Conservation (phyloP, 1,140 invertebrate species). For the Physella acuta region DNA sequence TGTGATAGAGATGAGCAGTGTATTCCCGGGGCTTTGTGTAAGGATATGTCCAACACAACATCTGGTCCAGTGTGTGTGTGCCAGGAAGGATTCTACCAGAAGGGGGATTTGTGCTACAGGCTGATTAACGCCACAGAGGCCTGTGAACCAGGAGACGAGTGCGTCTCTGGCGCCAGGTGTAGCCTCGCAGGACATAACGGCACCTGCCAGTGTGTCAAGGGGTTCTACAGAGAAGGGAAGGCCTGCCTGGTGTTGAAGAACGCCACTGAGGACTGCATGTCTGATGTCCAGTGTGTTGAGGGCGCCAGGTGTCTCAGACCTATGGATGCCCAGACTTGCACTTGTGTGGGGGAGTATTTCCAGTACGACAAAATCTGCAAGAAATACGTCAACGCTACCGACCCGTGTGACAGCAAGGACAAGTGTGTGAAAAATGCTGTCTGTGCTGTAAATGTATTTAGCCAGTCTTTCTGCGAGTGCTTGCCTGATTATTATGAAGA, state of each 20-base stretch:
- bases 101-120: slow-evolving; percentile 7
- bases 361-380: slow-evolving; percentile 19
- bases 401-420: slow-evolving; percentile 12
- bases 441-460: not conserved
- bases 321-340: slow-evolving; percentile 7
- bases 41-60: not conserved
- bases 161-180: slow-evolving; percentile 2
- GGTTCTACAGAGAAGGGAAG: slow-evolving; percentile 3
- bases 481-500: slow-evolving; percentile 6
- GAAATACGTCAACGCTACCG: slow-evolving; percentile 13
- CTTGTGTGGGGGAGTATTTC: slow-evolving; percentile 19
- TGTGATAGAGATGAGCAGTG: slow-evolving; percentile 21
- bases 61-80: slow-evolving; percentile 10
- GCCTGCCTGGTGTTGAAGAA: slow-evolving; percentile 6
- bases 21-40: slow-evolving; percentile 22
- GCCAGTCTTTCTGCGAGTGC: slow-evolving; percentile 1
- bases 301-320: slow-evolving; percentile 14
- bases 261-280: not conserved
- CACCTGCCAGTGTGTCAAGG: not conserved
- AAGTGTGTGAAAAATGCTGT: slow-evolving; percentile 7
- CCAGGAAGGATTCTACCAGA: slow-evolving; percentile 16
- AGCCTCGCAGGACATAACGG: not conserved
- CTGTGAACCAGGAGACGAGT: slow-evolving; percentile 5
- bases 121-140: slow-evolving; percentile 18
- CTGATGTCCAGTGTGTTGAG: slow-evolving; percentile 10